A percentile compares a stretch with the other conserved stretches of the same genome.
Evolutionary conservation across 2,888 invertebrate species (phyloP).

Genomic region (Dioctria linearis): DNA sequence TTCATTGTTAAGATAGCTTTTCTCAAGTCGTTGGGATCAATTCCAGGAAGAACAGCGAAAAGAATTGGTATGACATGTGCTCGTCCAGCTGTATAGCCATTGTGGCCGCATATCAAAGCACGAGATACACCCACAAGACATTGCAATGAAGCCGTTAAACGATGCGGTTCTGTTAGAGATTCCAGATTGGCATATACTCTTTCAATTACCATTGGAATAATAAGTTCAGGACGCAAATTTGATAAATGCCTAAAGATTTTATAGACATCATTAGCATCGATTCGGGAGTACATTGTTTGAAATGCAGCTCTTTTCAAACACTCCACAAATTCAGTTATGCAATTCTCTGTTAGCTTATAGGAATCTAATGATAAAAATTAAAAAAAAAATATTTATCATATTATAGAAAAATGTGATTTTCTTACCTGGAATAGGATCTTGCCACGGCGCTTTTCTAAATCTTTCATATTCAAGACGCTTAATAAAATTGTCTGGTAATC

Average conservation of each 20-base stretch:
- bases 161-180: constrained; percentile 91
- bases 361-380: constrained; percentile 70
- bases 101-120: constrained; percentile 73
- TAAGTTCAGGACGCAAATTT: constrained; percentile 83
- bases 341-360: constrained; percentile 82
- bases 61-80: constrained; percentile 86
- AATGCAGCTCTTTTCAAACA: constrained; percentile 82
- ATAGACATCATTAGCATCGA: constrained; percentile 77
- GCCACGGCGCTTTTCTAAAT: constrained; percentile 70
- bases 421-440: constrained; percentile 62
- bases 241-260: constrained; percentile 83
- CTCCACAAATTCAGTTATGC: constrained; percentile 86
- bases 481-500: constrained; percentile 79
- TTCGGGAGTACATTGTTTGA: constrained; percentile 85
- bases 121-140: constrained; percentile 81
- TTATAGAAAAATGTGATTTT: constrained; percentile 21
- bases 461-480: constrained; percentile 72
- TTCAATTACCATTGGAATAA: constrained; percentile 88
- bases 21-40: constrained; percentile 90
- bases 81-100: constrained; percentile 82
- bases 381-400: constrained; percentile 4
- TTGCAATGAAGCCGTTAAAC: constrained; percentile 81
- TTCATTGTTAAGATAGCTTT: constrained; percentile 84
- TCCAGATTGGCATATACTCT: constrained; percentile 85
- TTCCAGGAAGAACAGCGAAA: constrained; percentile 86